phyloP scores from a whole-genome alignment of 1,140 invertebrate species.

The Andrena cerasifolii region DNA sequence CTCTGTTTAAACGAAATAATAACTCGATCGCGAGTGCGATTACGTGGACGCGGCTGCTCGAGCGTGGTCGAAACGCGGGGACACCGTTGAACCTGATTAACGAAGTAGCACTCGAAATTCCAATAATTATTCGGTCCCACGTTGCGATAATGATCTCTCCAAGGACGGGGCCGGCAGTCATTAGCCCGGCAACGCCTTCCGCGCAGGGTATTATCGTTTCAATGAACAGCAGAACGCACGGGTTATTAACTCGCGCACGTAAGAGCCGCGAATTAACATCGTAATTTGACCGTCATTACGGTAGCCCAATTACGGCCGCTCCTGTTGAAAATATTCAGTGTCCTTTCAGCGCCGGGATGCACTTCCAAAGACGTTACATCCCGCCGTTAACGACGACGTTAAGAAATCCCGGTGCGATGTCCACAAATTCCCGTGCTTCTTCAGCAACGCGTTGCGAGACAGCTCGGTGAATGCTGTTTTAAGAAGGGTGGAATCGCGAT shows the following conservation, averaged over 20 bases:
- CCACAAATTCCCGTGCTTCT: too few relatives aligned
- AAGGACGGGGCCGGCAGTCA: conserved; percentile 39
- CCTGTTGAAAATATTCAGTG: conserved; percentile 10
- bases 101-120: conserved; percentile 45
- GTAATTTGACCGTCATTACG: conserved; percentile 48
- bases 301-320: conserved; percentile 28
- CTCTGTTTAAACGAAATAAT: too few relatives aligned
- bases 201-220: conserved; percentile 48
- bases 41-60: background rate
- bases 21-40: too few relatives aligned
- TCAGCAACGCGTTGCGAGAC: too few relatives aligned
- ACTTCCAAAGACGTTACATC: background rate
- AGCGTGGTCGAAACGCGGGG: background rate
- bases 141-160: conserved; percentile 44
- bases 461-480: too few relatives aligned
- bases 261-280: conserved; percentile 49
- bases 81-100: conserved; percentile 22
- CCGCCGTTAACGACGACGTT: background rate
- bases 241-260: conserved; percentile 48
- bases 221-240: conserved; percentile 51
- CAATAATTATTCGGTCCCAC: conserved; percentile 38
- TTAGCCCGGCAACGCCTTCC: conserved; percentile 28
- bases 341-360: background rate
- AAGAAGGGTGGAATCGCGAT: too few relatives aligned
- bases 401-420: background rate